Percentiles rank a stretch among this genome's conserved stretches.
Evolutionary conservation across 2,113 vertebrate genomes (phyloP).

Genomic region (Phalacrocorax aristotelis): DNA sequence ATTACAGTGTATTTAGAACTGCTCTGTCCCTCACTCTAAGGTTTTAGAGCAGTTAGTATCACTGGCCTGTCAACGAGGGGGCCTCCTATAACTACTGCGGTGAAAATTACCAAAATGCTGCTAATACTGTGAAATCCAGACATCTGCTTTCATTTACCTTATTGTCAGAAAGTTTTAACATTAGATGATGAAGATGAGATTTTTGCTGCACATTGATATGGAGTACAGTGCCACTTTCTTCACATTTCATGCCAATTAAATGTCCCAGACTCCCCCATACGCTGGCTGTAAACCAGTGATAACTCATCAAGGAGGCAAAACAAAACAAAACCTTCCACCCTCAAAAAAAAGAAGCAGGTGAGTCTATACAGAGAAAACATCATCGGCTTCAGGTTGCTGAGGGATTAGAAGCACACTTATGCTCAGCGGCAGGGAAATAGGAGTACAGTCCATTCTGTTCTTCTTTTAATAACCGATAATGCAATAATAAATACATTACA

Average conservation of each 20-base stretch:
- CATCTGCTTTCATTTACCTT: background rate
- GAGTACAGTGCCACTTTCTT: background rate
- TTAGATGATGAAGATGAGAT: background rate
- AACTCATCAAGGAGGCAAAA: background rate
- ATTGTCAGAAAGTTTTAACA: background rate
- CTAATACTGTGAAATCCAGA: background rate
- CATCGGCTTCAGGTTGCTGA: background rate
- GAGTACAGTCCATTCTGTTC: background rate
- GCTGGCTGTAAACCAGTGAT: background rate
- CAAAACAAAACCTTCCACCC: background rate
- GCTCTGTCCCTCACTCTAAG: background rate
- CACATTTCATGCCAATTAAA: background rate
- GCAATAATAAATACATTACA: background rate
- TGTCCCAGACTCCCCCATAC: background rate
- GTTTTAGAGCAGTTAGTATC: background rate
- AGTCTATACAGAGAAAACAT: background rate
- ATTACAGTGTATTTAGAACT: background rate
- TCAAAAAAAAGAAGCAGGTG: background rate
- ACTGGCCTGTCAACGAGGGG: rapidly evolving
- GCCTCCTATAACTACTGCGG: background rate
- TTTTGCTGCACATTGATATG: background rate
- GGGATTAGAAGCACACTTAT: background rate
- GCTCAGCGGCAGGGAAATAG: background rate
- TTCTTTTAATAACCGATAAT: background rate
- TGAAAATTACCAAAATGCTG: background rate